Percentiles rank a stretch among this genome's conserved stretches.
Evolutionary conservation across 1,140 invertebrate genomes (phyloP).

Genomic region (Rhopalosiphum maidis): DNA sequence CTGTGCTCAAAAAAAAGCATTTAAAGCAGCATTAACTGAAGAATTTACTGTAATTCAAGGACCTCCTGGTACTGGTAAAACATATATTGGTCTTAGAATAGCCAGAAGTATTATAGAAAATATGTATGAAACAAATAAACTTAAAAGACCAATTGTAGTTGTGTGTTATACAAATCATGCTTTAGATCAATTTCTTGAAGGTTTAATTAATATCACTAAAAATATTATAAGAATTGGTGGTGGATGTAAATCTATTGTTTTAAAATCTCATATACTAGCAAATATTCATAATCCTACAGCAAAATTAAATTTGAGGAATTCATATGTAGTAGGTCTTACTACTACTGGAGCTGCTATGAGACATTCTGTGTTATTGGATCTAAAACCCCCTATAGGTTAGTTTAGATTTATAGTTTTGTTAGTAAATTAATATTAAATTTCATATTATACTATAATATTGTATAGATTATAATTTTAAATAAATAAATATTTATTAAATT

Average conservation of each 20-base stretch:
- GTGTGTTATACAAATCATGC: constrained; percentile 88
- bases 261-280: constrained; percentile 50
- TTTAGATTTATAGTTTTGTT: neutral
- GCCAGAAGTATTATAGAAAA: constrained; percentile 67
- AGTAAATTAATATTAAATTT: neutral
- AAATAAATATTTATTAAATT: no score
- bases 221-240: constrained; percentile 78
- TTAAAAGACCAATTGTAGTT: constrained; percentile 71
- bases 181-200: constrained; percentile 85
- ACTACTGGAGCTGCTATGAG: constrained; percentile 46
- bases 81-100: constrained; percentile 73
- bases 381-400: constrained; percentile 41
- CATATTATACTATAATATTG: neutral
- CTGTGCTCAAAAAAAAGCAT: constrained; percentile 68
- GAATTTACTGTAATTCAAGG: constrained; percentile 79
- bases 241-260: constrained; percentile 68
- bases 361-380: neutral
- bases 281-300: neutral
- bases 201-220: constrained; percentile 67
- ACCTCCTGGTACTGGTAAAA: constrained; percentile 82
- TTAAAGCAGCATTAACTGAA: constrained; percentile 67
- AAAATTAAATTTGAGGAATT: neutral
- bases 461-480: neutral
- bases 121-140: constrained; percentile 38
- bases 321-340: constrained; percentile 46